Base-by-base conservation (phyloP, 2,888 invertebrate genomes). In the Cerceris rybyensis region DNA sequence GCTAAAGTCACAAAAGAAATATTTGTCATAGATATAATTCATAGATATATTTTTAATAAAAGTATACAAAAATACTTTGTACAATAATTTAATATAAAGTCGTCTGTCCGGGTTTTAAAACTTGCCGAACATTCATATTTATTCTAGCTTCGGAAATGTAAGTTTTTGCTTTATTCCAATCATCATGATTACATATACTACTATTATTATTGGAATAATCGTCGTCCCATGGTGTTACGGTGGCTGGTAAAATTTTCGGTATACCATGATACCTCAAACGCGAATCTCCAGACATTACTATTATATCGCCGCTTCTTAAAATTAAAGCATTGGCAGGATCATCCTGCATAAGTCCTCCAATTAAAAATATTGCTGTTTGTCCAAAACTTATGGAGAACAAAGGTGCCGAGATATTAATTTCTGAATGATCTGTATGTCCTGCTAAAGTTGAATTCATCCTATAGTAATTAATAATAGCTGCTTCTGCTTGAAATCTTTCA, bases 391-490 rank as follows among this genome's bases (percentile, higher is more conserved):
- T 95, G 0, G 99, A 99, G 88, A 99, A 95, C 46, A 99, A 93
- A 0, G 99, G 99, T 5, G 98, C 98, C 42, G 95, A 94, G 59
- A 96, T 93, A 93, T 98, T 96, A 0, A 95, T 93, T 93, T 99
- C 99, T 0, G 99, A 99, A 90, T 97, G 96, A 93, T 99, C 99
- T 0, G 97, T 97, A 90, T 99, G 99, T 0, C 98, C 98, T 1
- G 98, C 97, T 49, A 99, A 93, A 2, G 97, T 98, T 0, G 98
- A 98, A 88, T 98, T 97, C 93, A 97, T 95, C 84, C 98, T 97
- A 91, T 99, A 99, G 92, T 96, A 99, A 93, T 99, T 99, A 0
- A 99, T 95, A 86, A 99, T 99, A 0, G 98, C 98, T 14, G 99
- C 99, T 93, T 99, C 96, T 0, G 98, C 96, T 70, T 92, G 93